Conservation (phyloP, 2,888 invertebrate species). For the Amaurobius ferox region DNA sequence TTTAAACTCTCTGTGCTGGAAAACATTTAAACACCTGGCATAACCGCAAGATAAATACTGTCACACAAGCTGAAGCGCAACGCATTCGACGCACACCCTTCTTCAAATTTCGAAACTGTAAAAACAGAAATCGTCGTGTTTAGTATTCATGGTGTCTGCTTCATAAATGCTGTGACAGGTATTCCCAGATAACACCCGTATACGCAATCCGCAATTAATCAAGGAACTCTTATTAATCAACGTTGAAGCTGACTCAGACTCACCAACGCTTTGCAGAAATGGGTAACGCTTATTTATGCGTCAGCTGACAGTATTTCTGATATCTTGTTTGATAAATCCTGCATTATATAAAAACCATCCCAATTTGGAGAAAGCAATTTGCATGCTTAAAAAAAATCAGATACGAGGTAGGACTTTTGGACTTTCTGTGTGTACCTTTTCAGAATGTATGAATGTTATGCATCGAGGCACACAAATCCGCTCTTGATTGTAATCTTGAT, state of each 20-base stretch:
- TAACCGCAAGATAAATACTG: constrained; percentile 2
- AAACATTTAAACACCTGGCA: too few relatives aligned
- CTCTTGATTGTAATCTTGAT: too few relatives aligned
- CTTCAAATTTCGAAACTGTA: background rate
- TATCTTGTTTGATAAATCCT: background rate
- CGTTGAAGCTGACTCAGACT: background rate
- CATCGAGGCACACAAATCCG: too few relatives aligned
- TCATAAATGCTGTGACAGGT: background rate
- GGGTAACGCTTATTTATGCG: background rate
- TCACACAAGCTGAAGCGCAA: too few relatives aligned
- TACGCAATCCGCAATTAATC: background rate
- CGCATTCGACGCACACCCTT: background rate
- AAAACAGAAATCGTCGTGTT: background rate
- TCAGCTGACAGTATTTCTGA: background rate
- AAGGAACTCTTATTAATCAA: constrained; percentile 10
- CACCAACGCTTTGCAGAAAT: background rate
- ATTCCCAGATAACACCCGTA: constrained; percentile 7
- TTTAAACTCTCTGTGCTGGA: too few relatives aligned
- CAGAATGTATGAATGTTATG: too few relatives aligned
- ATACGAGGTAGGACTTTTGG: too few relatives aligned
- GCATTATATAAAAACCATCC: background rate
- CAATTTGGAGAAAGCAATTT: background rate
- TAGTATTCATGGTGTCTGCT: constrained; percentile 9
- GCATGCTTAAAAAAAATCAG: too few relatives aligned
- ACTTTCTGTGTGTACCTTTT: too few relatives aligned